Conservation (phyloP, 2,797 vertebrate genomes). For the Jordanella pulchra region DNA sequence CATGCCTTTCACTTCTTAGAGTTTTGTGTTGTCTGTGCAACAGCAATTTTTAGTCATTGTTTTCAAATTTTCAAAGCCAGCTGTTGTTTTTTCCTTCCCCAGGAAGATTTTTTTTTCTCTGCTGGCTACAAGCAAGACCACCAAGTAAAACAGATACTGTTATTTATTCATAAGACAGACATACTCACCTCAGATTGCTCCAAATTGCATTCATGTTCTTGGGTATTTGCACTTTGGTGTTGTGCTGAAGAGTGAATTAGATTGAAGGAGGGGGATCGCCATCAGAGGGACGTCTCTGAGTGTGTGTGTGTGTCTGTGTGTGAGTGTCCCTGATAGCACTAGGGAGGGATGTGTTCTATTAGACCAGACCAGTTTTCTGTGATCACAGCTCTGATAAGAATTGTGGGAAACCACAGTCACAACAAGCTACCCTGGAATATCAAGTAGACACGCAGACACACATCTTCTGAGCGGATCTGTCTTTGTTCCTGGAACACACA, state of each 20-base stretch:
- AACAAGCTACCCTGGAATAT: constrained; percentile 65
- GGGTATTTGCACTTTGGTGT: constrained; percentile 45
- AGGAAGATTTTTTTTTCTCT: constrained; percentile 51
- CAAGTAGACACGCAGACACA: constrained; percentile 49
- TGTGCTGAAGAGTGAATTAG: constrained; percentile 73
- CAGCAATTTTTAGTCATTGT: constrained; percentile 30
- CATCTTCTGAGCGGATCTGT: constrained; percentile 4
- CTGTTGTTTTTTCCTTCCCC: constrained; percentile 65
- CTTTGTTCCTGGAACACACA: constrained; percentile 13
- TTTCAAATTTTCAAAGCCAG: constrained; percentile 53
- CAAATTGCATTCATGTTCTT: constrained; percentile 73
- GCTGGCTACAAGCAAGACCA: constrained; percentile 47
- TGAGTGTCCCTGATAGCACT: constrained; percentile 40
- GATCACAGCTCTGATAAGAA: constrained; percentile 77
- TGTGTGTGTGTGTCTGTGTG: constrained; percentile 24
- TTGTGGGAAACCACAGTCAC: constrained; percentile 72
- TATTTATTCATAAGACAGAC: constrained; percentile 73
- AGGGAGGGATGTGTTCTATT: constrained; percentile 71
- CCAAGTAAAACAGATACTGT: constrained; percentile 37
- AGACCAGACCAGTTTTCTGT: constrained; percentile 67
- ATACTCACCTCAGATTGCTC: constrained; percentile 70
- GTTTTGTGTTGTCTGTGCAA: constrained; percentile 43
- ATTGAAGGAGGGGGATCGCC: constrained; percentile 53
- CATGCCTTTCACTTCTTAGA: constrained; percentile 39
- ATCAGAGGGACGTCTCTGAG: constrained; percentile 47